Conservation (phyloP, 2,113 vertebrate species). For the Saccopteryx bilineata region DNA sequence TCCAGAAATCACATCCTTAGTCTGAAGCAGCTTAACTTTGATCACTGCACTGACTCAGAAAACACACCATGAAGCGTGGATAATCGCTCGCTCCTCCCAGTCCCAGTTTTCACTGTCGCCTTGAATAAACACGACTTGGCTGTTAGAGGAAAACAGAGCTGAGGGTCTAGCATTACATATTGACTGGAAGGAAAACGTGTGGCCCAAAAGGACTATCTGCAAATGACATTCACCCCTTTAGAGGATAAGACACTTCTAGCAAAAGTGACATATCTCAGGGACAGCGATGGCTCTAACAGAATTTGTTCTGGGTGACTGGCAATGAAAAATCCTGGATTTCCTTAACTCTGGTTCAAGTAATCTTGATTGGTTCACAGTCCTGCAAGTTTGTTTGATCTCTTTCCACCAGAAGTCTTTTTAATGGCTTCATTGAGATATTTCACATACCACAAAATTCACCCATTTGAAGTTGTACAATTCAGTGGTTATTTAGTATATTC, state of each 20-base stretch:
- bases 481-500: background rate
- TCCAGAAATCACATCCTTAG: conserved; percentile 47
- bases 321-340: conserved; percentile 54
- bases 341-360: conserved; percentile 49
- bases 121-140: background rate
- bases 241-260: background rate
- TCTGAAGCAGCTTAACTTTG: conserved; percentile 69
- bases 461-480: conserved; percentile 15
- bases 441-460: background rate
- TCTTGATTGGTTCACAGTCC: background rate
- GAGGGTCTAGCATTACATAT: background rate
- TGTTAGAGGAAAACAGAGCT: background rate
- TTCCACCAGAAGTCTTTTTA: conserved; percentile 26
- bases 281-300: background rate
- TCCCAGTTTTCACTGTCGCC: background rate
- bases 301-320: conserved; percentile 70
- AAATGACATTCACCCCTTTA: background rate
- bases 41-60: background rate
- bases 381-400: conserved; percentile 54
- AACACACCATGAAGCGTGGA: background rate
- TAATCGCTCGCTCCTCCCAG: background rate
- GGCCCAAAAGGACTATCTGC: background rate
- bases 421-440: conserved; percentile 43
- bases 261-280: background rate
- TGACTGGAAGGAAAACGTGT: background rate